Evolutionary conservation across 2,113 vertebrate species (phyloP), one percentile per base, ranked within the genome.

Genomic region (Drymodes brunneopygia): DNA sequence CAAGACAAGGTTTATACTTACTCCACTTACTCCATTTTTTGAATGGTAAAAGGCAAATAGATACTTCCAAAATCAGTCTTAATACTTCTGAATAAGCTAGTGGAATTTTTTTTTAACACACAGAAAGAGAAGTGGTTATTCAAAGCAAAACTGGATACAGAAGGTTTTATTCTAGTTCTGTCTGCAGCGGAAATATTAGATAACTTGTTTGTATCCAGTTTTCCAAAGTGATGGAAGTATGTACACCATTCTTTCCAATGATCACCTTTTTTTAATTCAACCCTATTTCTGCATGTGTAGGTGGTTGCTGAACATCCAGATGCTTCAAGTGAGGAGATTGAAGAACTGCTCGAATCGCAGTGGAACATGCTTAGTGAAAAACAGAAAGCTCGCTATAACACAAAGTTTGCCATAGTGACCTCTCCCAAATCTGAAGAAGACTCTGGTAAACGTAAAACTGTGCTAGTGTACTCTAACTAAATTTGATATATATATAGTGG

Each of bases 301-400:
- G 98, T 98, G 51, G 94, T 98, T 57, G 97, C 97, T 28, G 98
- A 98, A 97, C 98, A 98, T 92, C 98, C 98, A 22, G 98, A 98
- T 81, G 98, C 98, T 67, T 97, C 98, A 13, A 92, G 92, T 36
- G 98, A 98, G 89, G 98, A 98, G 96, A 98, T 98, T 53, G 98
- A 98, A 96, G 98, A 98, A 21, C 86, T 98, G 94, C 98, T 98
- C 2, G 98, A 97, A 36, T 98, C 98, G 19, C 98, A 98, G 95
- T 98, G 98, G 98, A 97, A 96, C 90, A 97, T 98, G 98, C 98
- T 98, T 86, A 98, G 92, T 69, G 98, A 98, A 94, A 98, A 98
- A 88, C 98, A 98, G 97, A 98, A 97, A 97, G 98, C 98, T 36
- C 98, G 98, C 91, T 98, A 98, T 85, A 97, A 98, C 94, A 98